Evolutionary conservation across 2,888 invertebrate species (phyloP).

Genomic region (Melieria omissa): DNA sequence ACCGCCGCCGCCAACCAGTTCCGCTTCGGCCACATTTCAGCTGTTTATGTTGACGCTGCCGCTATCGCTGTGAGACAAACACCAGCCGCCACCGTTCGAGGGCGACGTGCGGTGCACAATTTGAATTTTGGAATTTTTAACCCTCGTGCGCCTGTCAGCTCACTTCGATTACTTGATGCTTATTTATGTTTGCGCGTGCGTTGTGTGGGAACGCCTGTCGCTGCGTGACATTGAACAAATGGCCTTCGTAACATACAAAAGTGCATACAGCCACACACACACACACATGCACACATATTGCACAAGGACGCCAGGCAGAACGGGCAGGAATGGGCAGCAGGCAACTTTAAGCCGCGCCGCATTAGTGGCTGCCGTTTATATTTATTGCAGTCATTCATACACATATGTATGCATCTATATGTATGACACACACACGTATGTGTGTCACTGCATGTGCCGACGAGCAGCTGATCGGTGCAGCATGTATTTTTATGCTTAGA

Average conservation of each 20-base stretch:
- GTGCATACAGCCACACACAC: neutral
- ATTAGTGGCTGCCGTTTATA: neutral
- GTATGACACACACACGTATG: too few species aligned
- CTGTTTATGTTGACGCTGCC: too few species aligned
- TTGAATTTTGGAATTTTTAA: slow-evolving; percentile 7
- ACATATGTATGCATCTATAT: neutral
- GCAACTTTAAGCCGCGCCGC: slow-evolving; percentile 1
- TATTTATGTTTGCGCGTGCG: neutral
- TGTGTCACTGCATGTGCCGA: too few species aligned
- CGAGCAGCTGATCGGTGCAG: too few species aligned
- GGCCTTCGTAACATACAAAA: neutral
- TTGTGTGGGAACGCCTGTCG: slow-evolving; percentile 27
- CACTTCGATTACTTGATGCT: slow-evolving; percentile 4
- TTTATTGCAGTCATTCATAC: neutral
- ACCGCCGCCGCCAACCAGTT: slow-evolving; percentile 18
- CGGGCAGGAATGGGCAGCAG: neutral
- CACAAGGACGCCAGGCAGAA: neutral
- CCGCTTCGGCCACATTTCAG: slow-evolving; percentile 7
- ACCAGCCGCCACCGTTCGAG: too few species aligned
- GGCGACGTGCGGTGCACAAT: too few species aligned
- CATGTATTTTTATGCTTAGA: too few species aligned
- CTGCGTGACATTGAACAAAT: slow-evolving; percentile 24
- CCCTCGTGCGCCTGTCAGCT: neutral
- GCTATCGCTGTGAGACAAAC: too few species aligned
- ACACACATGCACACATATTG: neutral